These are phyloP conservation scores for Mamestra brassicae DNA, from an alignment of 2,888 invertebrate genomes.

Conservation along the genomic window DNA sequence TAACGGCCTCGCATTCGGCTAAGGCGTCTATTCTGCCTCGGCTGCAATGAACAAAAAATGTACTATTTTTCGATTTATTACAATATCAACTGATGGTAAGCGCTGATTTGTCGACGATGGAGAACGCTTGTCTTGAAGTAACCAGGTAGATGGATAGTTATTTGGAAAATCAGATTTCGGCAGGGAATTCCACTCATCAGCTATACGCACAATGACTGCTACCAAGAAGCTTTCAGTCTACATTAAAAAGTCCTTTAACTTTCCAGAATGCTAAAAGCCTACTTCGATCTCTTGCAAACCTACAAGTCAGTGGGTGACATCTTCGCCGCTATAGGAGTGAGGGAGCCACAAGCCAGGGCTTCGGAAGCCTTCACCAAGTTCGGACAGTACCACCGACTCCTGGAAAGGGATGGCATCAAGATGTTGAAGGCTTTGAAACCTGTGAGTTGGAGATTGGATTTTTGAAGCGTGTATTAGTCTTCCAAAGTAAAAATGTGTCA, in stretches of 20 bases:
- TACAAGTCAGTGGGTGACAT: conserved; percentile 98
- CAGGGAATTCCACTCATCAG: neutral
- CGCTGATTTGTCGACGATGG: neutral
- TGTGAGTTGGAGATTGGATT: conserved; percentile 85
- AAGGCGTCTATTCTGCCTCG: too few species aligned
- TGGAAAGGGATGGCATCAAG: conserved; percentile 97
- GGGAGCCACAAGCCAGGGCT: conserved; percentile 98
- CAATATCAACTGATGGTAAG: neutral
- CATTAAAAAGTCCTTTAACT: neutral
- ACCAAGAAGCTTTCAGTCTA: too few species aligned
- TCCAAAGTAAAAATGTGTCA: too few species aligned
- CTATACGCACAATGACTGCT: neutral
- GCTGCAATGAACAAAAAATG: too few species aligned
- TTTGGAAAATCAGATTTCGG: neutral
- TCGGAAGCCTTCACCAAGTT: conserved; percentile 98
- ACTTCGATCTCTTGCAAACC: conserved; percentile 97
- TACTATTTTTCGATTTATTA: neutral
- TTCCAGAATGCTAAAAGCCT: conserved; percentile 93
- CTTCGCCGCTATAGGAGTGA: conserved; percentile 98
- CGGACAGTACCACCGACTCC: conserved; percentile 97
- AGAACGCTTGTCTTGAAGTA: neutral
- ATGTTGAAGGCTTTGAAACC: conserved; percentile 98
- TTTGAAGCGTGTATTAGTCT: too few species aligned
- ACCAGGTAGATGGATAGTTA: neutral
- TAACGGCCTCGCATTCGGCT: too few species aligned